Conservation (phyloP, 2,888 invertebrate genomes). For the Ametastegia equiseti region DNA sequence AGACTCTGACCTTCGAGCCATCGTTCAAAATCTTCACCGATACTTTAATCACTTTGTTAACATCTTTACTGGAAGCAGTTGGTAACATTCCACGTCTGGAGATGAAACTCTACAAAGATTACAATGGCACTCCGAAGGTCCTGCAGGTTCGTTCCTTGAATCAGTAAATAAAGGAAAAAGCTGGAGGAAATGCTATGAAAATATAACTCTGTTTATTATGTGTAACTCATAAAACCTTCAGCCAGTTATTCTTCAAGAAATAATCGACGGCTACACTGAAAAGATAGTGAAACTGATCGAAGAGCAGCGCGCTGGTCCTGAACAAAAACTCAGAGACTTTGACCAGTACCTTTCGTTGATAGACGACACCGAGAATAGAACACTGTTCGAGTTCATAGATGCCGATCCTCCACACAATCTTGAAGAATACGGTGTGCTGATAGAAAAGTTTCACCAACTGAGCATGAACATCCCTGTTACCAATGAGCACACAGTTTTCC, state of each 20-base stretch:
- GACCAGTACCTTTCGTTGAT: conserved; percentile 88
- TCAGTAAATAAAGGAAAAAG: no score
- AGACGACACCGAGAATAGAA: conserved; percentile 79
- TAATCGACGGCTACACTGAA: conserved; percentile 81
- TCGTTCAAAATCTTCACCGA: conserved; percentile 86
- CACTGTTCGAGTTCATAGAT: conserved; percentile 82
- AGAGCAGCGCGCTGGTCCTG: conserved; percentile 86
- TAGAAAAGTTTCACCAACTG: conserved; percentile 81
- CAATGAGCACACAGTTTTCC: conserved; percentile 82
- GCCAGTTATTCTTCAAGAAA: conserved; percentile 87
- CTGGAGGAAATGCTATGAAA: no score
- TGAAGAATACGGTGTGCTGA: conserved; percentile 80
- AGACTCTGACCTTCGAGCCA: conserved; percentile 85
- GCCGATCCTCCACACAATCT: conserved; percentile 80
- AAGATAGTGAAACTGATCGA: conserved; percentile 82
- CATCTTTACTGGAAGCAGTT: conserved; percentile 86
- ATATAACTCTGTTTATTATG: not conserved
- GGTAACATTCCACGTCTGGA: conserved; percentile 87
- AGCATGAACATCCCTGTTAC: conserved; percentile 80
- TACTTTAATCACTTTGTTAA: conserved; percentile 84
- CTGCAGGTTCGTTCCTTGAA: conserved; percentile 56
- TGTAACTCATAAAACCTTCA: conserved; percentile 73
- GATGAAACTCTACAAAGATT: conserved; percentile 85
- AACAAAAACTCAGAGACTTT: conserved; percentile 85
- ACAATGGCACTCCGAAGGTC: conserved; percentile 66